These are phyloP conservation scores for Hydrolagus affinis DNA, from an alignment of 2,113 vertebrate species.

Conservation along the genomic window DNA sequence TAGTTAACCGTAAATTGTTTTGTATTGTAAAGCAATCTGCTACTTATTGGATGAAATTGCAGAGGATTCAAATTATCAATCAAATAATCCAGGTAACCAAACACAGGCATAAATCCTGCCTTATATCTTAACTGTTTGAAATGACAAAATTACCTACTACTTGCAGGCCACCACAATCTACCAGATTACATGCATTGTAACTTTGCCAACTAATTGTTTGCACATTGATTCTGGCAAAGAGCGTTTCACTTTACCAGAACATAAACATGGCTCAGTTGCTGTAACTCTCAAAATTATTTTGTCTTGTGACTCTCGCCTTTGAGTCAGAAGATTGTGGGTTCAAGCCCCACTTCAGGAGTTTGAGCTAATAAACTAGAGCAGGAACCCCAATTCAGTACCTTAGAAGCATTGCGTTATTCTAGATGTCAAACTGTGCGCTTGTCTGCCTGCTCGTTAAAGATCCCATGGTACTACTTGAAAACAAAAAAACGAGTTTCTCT, in stretches of 20 bases:
- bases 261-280: neutral
- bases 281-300: no score
- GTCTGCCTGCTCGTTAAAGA: no score
- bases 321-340: no score
- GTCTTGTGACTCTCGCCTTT: no score
- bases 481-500: no score
- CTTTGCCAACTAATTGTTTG: constrained; percentile 38
- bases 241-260: constrained; percentile 38
- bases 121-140: neutral
- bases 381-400: no score
- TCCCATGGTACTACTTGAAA: no score
- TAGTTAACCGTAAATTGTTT: no score
- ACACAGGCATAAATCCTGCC: neutral
- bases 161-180: neutral
- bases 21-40: neutral
- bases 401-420: no score
- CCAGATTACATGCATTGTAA: neutral
- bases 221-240: constrained; percentile 48
- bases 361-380: no score
- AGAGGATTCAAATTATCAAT: neutral
- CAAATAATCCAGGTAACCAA: neutral
- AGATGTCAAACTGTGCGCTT: no score
- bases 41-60: neutral
- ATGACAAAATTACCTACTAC: neutral
- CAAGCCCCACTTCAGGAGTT: no score